A percentile compares a stretch with the other conserved stretches of the same genome.
Evolutionary conservation across 2,888 invertebrate genomes (phyloP).

Genomic region (Mactromeris polynyma): DNA sequence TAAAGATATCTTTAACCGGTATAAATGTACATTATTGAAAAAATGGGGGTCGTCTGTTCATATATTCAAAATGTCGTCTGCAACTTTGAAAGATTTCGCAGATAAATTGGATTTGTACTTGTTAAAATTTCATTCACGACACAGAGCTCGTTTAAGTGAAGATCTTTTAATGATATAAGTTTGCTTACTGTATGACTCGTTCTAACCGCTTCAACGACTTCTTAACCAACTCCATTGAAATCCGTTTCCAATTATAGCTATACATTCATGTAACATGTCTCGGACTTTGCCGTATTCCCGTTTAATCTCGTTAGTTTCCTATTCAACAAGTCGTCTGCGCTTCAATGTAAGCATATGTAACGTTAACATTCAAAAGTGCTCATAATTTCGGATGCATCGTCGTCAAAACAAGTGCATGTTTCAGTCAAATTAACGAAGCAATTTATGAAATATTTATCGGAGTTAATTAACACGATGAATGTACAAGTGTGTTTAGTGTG

Average conservation of each 20-base stretch:
- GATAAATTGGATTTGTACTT: neutral
- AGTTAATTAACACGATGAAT: neutral
- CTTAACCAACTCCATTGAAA: constrained; percentile 23
- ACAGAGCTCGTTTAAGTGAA: neutral
- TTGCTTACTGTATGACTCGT: neutral
- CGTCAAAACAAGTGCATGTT: neutral
- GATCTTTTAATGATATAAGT: too few species aligned
- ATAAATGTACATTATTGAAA: too few species aligned
- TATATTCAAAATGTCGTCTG: neutral
- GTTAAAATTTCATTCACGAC: neutral
- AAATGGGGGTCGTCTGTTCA: neutral
- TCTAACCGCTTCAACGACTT: constrained; percentile 25
- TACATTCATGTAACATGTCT: constrained; percentile 12
- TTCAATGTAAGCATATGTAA: neutral
- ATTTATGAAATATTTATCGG: neutral
- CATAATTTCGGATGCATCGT: neutral
- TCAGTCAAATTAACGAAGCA: neutral
- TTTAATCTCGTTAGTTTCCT: neutral
- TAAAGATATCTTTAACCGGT: too few species aligned
- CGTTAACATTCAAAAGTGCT: neutral
- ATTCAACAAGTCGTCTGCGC: constrained; percentile 7
- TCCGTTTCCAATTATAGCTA: constrained; percentile 19
- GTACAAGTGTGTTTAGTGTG: neutral
- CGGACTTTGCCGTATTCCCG: neutral
- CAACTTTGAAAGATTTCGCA: neutral